These are phyloP conservation scores for Tiaroga cobitis DNA, from an alignment of 2,797 vertebrate genomes.

Conservation along the genomic window DNA sequence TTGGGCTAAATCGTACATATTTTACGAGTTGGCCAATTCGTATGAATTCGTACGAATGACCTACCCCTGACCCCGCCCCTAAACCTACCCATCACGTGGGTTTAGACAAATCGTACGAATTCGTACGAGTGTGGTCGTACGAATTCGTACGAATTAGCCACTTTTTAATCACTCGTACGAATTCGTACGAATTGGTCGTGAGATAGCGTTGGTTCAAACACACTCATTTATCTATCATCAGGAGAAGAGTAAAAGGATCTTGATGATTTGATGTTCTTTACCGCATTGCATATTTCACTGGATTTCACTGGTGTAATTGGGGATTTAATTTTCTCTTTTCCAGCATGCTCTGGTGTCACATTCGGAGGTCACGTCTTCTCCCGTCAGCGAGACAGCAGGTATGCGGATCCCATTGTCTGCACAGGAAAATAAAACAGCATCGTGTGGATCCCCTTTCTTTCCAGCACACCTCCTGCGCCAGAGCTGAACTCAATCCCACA, in stretches of 20 bases:
- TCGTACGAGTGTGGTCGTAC: too few species aligned
- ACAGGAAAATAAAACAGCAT: slow-evolving; percentile 50
- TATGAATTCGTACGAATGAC: too few species aligned
- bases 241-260: slow-evolving; percentile 13
- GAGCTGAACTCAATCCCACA: slow-evolving; percentile 30
- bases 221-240: slow-evolving; percentile 20
- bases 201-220: too few species aligned
- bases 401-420: slow-evolving; percentile 55
- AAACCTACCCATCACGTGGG: too few species aligned
- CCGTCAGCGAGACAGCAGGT: slow-evolving; percentile 57
- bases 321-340: slow-evolving; percentile 52
- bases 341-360: slow-evolving; percentile 46
- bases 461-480: slow-evolving; percentile 45
- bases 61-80: too few species aligned
- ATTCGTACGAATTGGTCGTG: too few species aligned
- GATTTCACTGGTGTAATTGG: slow-evolving; percentile 50
- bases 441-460: slow-evolving; percentile 43
- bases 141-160: too few species aligned
- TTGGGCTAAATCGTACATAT: too few species aligned
- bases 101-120: too few species aligned
- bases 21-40: too few species aligned
- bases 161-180: too few species aligned
- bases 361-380: slow-evolving; percentile 50
- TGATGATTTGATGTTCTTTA: slow-evolving; percentile 31
- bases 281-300: slow-evolving; percentile 30